Evolutionary conservation across 2,797 vertebrate species (phyloP), one percentile per base, ranked within the genome.

Genomic region (Columba guinea): DNA sequence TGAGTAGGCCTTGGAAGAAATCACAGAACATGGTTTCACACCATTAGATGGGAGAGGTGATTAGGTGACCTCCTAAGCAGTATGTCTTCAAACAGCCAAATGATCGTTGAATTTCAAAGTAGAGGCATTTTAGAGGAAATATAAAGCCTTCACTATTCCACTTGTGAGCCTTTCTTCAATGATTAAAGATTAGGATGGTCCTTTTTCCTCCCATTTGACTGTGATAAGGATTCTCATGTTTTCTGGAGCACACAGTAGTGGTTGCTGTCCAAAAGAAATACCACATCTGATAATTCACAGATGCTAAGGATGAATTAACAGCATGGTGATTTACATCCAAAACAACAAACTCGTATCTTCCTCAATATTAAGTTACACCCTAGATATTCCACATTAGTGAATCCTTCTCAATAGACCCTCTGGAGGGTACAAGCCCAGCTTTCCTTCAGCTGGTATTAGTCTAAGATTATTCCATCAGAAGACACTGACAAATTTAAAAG

Each of bases 201-300:
- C 3, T 35, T 27, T 91, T 27, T 60, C n/a, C 35, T 79, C 44
- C 9, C 14, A 7, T 22, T 73, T 23, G 2, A 24, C 58, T 68
- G 37, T 30, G 28, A 87, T 21, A 9, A 63, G 1, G 23, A 79
- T 63, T 92, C 21, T 73, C 0, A 0, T 20, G 24, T 35, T 53
- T 64, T 53, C 48, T 78, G 41, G 7, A 78, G 13, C 6, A 44
- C 19, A 23, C 37, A 24, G 27, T 20, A n/a, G 11, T 39, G 16
- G 18, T 22, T 71, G 30, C 10, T 70, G 21, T 60, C 35, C 17
- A 51, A 56, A 41, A 79, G 37, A 81, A 88, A 71, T 7, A 55
- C 24, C 49, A 20, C 20, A 46, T 37, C 4, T 8, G 34, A 76
- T 23, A 4, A 4, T 34, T 86, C 63, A 76, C 39, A 92, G 48